Evolutionary conservation across 1,140 invertebrate genomes (phyloP), one percentile per base, ranked within the genome.

Genomic region (Eurosta solidaginis): DNA sequence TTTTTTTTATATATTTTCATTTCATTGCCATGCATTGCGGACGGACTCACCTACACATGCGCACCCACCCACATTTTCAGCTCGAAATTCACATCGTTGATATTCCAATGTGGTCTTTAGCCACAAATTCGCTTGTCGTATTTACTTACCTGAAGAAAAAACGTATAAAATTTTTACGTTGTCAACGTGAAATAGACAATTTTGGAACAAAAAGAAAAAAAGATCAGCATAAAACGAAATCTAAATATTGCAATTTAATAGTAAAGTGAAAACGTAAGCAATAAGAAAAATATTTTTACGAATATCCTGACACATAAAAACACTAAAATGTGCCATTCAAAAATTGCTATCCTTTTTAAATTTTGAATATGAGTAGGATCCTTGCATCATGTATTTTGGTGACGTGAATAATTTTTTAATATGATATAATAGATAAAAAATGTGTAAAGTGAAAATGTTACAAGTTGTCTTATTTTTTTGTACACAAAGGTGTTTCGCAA

Each of bases 121-220:
- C 59, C 59, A 68, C 59, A 68, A 68, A 40, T 68, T 68, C 59
- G 59, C 7, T 68, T 68, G 59, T 68, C 59, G 59, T 27, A 40
- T 68, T 47, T 47, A 14, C 14, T 68, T 68, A 68, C 59, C 59
- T 68, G 59, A 40, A n/a, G 33, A 36, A 68, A 59, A 59, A 59
- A 36, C 54, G 17, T n/a, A 63, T 33, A 63, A 22, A 47, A 47
- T 12, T 12, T 47, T 14, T 59, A 33, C 33, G 22, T 40, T 68
- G 59, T 68, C 59, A 68, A 68, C 40, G 59, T 33, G 33, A n/a
- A n/a, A n/a, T n/a, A n/a, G n/a, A n/a, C n/a, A n/a, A n/a, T n/a
- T n/a, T n/a, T n/a, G n/a, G n/a, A n/a, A n/a, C n/a, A n/a, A n/a
- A n/a, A n/a, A n/a, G n/a, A n/a, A n/a, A n/a, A n/a, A n/a, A n/a